These are phyloP conservation scores for Phania funesta DNA, from an alignment of 2,888 invertebrate genomes.

Conservation along the genomic window DNA sequence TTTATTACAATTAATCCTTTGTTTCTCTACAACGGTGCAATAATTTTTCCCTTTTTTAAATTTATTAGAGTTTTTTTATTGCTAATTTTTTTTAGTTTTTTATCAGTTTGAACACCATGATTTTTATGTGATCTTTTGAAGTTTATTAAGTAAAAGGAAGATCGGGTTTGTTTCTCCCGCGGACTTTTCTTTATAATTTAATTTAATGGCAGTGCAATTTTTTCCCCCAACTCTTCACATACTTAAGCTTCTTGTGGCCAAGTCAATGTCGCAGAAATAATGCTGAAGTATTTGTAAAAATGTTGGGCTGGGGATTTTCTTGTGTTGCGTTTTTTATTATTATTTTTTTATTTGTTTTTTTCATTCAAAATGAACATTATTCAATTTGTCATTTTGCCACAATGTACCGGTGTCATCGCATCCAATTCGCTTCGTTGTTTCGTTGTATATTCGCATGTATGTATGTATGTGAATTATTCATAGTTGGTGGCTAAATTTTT, in stretches of 20 bases:
- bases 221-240: conserved; percentile 17
- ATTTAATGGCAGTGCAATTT: conserved; percentile 37
- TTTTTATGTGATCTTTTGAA: conserved; percentile 58
- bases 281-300: conserved; percentile 33
- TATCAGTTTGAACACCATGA: conserved; percentile 43
- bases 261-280: conserved; percentile 42
- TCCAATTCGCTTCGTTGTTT: conserved; percentile 17
- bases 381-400: conserved; percentile 65
- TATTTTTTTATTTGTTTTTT: neutral
- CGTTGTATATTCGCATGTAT: neutral
- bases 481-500: conserved; percentile 58
- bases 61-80: neutral
- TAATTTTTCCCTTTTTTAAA: neutral
- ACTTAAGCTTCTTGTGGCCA: conserved; percentile 29
- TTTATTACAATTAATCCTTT: neutral
- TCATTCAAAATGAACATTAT: conserved; percentile 51
- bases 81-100: neutral
- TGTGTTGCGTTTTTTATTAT: conserved; percentile 1
- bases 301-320: conserved; percentile 27
- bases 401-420: conserved; percentile 62
- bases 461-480: conserved; percentile 53
- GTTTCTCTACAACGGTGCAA: neutral
- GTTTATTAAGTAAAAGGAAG: conserved; percentile 36
- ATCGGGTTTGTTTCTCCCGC: neutral
- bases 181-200: conserved; percentile 53